Evolutionary conservation across 2,888 invertebrate species (phyloP).

Genomic region (Xanthorhoe designata): DNA sequence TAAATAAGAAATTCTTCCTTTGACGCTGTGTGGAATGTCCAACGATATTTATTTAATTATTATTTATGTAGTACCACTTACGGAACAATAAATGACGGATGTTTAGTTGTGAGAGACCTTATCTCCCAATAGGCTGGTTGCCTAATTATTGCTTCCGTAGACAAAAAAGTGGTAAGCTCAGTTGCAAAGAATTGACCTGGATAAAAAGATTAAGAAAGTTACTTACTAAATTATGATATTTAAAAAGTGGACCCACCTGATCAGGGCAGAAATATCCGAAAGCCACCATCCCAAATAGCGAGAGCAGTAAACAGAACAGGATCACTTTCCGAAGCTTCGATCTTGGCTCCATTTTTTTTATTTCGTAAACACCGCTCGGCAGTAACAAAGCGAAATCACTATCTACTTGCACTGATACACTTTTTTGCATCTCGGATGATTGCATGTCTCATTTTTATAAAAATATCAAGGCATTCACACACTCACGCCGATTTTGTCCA

Average conservation of each 20-base stretch:
- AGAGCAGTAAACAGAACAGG: slow-evolving; percentile 92
- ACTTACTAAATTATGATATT: neutral
- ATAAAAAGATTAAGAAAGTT: neutral
- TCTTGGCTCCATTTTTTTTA: slow-evolving; percentile 94
- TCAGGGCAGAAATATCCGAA: slow-evolving; percentile 96
- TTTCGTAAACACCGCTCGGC: slow-evolving; percentile 92
- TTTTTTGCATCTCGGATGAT: slow-evolving; percentile 88
- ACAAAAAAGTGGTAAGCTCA: too few relatives aligned
- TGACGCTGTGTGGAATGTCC: too few relatives aligned
- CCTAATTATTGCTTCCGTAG: too few relatives aligned
- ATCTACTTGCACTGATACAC: slow-evolving; percentile 94
- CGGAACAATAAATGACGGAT: too few relatives aligned
- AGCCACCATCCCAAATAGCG: slow-evolving; percentile 94
- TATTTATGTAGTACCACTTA: too few relatives aligned
- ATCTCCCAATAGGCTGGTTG: too few relatives aligned
- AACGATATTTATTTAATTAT: too few relatives aligned
- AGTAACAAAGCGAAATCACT: slow-evolving; percentile 92
- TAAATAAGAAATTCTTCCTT: too few relatives aligned
- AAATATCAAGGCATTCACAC: slow-evolving; percentile 61
- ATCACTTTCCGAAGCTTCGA: slow-evolving; percentile 92
- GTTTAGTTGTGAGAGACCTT: too few relatives aligned
- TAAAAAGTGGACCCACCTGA: slow-evolving; percentile 85
- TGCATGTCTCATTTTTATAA: slow-evolving; percentile 85
- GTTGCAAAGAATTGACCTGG: too few relatives aligned
- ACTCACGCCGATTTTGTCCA: slow-evolving; percentile 62